Base-by-base conservation (phyloP, 2,888 invertebrate species). In the Masnerella sp. region DNA sequence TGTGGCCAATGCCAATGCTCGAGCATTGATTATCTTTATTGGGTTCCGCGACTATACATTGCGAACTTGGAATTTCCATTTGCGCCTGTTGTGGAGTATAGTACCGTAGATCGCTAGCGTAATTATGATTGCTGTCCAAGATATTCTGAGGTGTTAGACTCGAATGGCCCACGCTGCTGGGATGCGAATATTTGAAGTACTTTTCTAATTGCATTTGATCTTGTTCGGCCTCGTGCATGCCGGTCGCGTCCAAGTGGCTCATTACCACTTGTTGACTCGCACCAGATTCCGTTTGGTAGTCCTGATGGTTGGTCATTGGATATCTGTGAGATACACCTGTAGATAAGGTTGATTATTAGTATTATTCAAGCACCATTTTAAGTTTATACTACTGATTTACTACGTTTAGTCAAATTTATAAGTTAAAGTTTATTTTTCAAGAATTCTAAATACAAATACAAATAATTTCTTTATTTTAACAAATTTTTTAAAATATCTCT, bases 61-160 rank as follows among this genome's bases (percentile, higher is more conserved):
- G 87, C 67, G 82, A 80, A 51, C 81, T 84, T 30, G 84, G 77
- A 17, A 85, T 76, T 18, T 87, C 87, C 18, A 84, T 43, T 51
- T 87, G 87, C 0, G 84, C 83, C 74, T 87, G 86, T 38, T 86
- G 87, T 0, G 85, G 81, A 5, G 83, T 80, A 51, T 87, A 87
- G 45, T 87, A 87, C 49, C 87, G 85, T 75, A 87, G 73, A 75
- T 87, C 87, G 64, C 87, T 86, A n/a, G 87, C 87, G 59, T 88
- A 88, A 81, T 91, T 91, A 83, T 90, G 91, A 81, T 90, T 91
- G 51, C 90, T 90, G 84, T 90, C 90, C 49, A 87, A 78, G 7
- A 87, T 72, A 71, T 81, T 87, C 54, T 87, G 87, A 11, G 83
- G 76, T 1, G 80, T 75, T n/a, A 86, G 65, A 40, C 84, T 86